These are phyloP conservation scores for Conopomorpha cramerella DNA, from an alignment of 1,140 invertebrate genomes.

Conservation along the genomic window DNA sequence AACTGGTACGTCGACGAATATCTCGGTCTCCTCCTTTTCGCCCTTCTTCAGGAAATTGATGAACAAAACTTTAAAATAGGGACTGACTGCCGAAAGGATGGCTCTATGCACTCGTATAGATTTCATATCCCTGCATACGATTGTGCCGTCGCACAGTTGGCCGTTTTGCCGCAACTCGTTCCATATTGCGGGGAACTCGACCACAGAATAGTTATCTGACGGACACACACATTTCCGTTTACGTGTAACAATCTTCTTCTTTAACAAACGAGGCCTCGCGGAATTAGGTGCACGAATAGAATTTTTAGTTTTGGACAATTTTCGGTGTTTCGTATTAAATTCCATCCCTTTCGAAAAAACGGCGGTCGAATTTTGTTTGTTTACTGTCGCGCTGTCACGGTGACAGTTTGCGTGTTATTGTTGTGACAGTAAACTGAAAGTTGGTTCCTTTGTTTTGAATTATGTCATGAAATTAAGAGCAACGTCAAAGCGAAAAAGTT, in stretches of 20 bases:
- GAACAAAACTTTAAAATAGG: constrained; percentile 71
- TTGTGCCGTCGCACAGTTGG: constrained; percentile 65
- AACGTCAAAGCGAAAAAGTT: too few relatives aligned
- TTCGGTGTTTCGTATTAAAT: constrained; percentile 59
- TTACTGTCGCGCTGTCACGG: constrained; percentile 35
- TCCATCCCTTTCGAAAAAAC: constrained; percentile 59
- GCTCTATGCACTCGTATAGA: constrained; percentile 67
- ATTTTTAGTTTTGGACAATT: constrained; percentile 58
- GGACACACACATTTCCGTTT: constrained; percentile 54
- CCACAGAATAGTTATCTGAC: constrained; percentile 52
- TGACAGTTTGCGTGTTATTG: too few relatives aligned
- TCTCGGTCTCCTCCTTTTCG: constrained; percentile 54
- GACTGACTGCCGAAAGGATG: constrained; percentile 68
- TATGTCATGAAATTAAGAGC: too few relatives aligned
- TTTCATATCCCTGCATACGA: constrained; percentile 64
- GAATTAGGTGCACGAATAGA: constrained; percentile 43
- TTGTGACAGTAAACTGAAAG: constrained; percentile 9
- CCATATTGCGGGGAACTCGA: constrained; percentile 68
- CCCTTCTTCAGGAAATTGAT: constrained; percentile 64
- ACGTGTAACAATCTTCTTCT: constrained; percentile 43
- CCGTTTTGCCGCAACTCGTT: constrained; percentile 64
- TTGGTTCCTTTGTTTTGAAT: constrained; percentile 38
- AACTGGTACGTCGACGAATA: constrained; percentile 55
- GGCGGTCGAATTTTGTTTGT: constrained; percentile 54
- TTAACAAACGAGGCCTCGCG: constrained; percentile 35